These are phyloP conservation scores for Pseudolaguvia tuberculata DNA, from an alignment of 2,113 vertebrate species.

Conservation along the genomic window DNA sequence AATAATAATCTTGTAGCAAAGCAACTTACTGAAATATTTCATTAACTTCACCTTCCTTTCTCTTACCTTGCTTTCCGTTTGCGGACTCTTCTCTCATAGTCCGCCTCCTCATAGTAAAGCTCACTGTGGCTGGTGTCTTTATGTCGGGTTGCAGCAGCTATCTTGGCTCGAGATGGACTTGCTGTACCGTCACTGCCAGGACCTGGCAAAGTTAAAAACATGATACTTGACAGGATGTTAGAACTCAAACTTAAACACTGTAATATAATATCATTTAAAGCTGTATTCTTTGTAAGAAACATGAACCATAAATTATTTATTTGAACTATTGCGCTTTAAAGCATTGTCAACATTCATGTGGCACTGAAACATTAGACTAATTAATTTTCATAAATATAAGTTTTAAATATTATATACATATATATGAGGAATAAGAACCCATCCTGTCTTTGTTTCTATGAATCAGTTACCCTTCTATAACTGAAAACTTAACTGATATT, in stretches of 20 bases:
- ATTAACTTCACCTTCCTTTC: neutral
- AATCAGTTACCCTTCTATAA: too few species aligned
- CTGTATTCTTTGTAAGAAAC: neutral
- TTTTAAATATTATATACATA: too few species aligned
- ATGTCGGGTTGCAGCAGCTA: conserved; percentile 75
- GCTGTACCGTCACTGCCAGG: conserved; percentile 72
- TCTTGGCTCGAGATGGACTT: conserved; percentile 86
- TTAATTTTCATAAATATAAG: too few species aligned
- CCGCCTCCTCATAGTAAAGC: conserved; percentile 91
- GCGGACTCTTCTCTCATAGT: conserved; percentile 86
- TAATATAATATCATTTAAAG: neutral
- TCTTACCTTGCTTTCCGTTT: conserved; percentile 85
- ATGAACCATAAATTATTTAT: too few species aligned
- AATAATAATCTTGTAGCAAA: neutral
- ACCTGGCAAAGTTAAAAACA: conserved; percentile 55
- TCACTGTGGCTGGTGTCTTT: conserved; percentile 88
- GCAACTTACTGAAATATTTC: neutral
- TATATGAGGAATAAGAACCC: too few species aligned
- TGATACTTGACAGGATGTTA: neutral
- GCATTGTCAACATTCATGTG: too few species aligned
- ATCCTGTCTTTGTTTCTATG: too few species aligned
- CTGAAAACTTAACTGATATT: too few species aligned
- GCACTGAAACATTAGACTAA: too few species aligned
- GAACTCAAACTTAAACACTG: neutral
- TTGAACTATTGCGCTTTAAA: too few species aligned